Evolutionary conservation across 1,140 invertebrate species (phyloP).

Genomic region (Drosophila serrata): DNA sequence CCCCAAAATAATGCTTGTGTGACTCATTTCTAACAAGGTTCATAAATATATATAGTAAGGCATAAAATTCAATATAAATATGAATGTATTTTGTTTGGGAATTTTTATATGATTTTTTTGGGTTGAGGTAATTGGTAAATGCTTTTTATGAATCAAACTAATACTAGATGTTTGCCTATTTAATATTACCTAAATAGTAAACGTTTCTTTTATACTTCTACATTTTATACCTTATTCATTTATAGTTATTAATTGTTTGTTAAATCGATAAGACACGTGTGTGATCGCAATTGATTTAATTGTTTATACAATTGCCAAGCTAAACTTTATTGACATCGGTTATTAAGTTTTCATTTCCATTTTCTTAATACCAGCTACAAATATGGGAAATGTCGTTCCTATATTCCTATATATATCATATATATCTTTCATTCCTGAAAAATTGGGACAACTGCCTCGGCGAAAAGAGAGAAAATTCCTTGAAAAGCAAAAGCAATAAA

Average conservation of each 20-base stretch:
- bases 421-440: conserved; percentile 30
- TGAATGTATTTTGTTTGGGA: background rate
- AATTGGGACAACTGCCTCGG: conserved; percentile 50
- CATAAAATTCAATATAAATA: conserved; percentile 2
- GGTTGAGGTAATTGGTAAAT: background rate
- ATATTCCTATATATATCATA: background rate
- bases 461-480: conserved; percentile 47
- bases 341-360: conserved; percentile 40
- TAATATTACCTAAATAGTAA: background rate
- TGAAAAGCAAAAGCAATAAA: conserved; percentile 53
- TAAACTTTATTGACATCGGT: conserved; percentile 67
- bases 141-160: background rate
- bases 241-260: background rate
- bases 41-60: conserved; percentile 6
- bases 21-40: conserved; percentile 23
- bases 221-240: background rate
- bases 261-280: conserved; percentile 14
- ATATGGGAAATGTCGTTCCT: conserved; percentile 1
- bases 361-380: background rate
- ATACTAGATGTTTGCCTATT: no score
- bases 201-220: background rate
- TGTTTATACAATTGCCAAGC: conserved; percentile 51
- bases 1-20: background rate
- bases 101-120: conserved; percentile 3
- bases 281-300: conserved; percentile 28